Evolutionary conservation across 2,113 vertebrate species (phyloP), one percentile per base, ranked within the genome.

Genomic region (Tor tambroides): DNA sequence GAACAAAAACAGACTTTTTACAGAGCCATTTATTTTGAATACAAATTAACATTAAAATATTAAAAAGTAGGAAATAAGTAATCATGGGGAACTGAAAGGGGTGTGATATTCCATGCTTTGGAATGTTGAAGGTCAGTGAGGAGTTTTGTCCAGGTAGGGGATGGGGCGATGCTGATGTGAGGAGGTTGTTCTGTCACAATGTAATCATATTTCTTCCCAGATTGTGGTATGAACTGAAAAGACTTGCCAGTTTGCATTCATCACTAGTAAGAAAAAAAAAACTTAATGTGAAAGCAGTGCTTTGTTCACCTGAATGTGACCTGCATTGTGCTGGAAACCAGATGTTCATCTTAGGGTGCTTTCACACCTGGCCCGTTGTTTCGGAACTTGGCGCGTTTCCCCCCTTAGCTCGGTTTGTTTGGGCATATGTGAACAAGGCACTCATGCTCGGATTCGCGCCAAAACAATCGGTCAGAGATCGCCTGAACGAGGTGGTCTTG

Each of bases 261-360:
- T 38, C 8, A 38, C 67, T 30, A 30, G 26, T n/a, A 10, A n/a
- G 15, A 28, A 65, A 30, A 28, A 17, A 21, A 0, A 46, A 14
- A 14, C 5, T 49, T 8, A 8, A 54, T 54, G 30, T 21, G 8
- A 54, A 21, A 79, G 19, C 49, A 51, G 3, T 30, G 14, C n/a
- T 30, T 30, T 69, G 65, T 32, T 69, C 28, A 69, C 28, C 30
- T 69, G 38, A 72, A 38, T 9, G 8, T 23, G 12, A 67, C 63
- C 49, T 30, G 11, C 51, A n/a, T n/a, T 79, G 51, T 59, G 28
- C 26, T 32, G 5, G 14, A 28, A 67, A 71, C 69, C 80, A 89
- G 80, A 84, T 86, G 80, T 71, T 84, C 14, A 71, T 78, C 28
- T 72, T 38, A 5, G 35, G 35, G 35, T 38, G 35, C 35, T 38